Evolutionary conservation across 2,797 vertebrate genomes (phyloP).

Genomic region (Sarcoramphus papa): DNA sequence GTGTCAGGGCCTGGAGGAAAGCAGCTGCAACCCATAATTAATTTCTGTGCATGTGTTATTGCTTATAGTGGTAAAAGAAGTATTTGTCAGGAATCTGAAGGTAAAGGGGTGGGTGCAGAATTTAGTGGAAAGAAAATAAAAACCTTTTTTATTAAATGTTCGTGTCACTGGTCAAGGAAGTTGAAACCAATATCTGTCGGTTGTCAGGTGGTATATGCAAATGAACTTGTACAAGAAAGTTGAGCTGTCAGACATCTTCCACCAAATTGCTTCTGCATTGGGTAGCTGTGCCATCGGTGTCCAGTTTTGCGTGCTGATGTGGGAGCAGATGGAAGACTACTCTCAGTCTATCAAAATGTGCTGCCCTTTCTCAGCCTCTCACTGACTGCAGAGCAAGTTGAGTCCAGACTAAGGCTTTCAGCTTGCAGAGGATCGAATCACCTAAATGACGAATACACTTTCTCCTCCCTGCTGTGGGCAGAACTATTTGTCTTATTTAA

Average conservation of each 20-base stretch:
- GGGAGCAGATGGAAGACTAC: not conserved
- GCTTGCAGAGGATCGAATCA: not conserved
- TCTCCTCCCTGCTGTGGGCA: not conserved
- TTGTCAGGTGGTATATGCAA: not conserved
- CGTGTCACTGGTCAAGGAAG: not conserved
- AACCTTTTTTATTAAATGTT: not conserved
- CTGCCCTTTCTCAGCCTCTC: not conserved
- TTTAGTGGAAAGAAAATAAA: not conserved
- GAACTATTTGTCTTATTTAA: not conserved
- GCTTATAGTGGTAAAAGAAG: not conserved
- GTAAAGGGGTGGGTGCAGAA: not conserved
- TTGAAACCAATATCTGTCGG: not conserved
- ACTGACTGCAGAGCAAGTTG: not conserved
- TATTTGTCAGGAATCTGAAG: not conserved
- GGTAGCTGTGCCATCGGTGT: not conserved
- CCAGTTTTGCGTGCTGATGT: not conserved
- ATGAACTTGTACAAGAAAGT: not conserved
- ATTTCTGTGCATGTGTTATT: not conserved
- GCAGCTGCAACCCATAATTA: not conserved
- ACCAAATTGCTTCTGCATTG: not conserved
- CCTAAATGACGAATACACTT: not conserved
- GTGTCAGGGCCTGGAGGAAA: not conserved
- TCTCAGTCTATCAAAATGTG: not conserved
- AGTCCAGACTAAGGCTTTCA: not conserved
- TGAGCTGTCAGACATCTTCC: not conserved